Evolutionary conservation across 2,113 vertebrate species (phyloP), one percentile per base, ranked within the genome.

Genomic region (Hippocampus zosterae): DNA sequence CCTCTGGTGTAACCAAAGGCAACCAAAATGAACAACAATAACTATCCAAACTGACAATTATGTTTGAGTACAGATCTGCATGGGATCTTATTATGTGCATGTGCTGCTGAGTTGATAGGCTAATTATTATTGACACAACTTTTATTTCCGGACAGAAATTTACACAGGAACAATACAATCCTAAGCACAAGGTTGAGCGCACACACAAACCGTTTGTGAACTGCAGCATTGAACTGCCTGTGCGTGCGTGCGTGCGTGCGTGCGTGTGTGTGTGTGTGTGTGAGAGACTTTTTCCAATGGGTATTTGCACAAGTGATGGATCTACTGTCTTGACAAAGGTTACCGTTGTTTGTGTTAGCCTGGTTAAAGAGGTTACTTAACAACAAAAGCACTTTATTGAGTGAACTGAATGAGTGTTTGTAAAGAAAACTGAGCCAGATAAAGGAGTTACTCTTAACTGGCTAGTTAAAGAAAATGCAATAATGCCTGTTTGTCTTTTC

Each of bases 381-480:
- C 48, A 25, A 60, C 57, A 3, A 79, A 88, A 80, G 91, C 92
- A 92, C 92, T 92, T 92, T 93, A 92, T 85, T 85, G 71, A 84
- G 84, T 82, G 61, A 85, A 79, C 77, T 80, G 74, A 75, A 71
- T 16, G 27, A 60, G 63, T 16, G 16, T 40, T 40, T 62, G 11
- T 23, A 23, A 44, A 41, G 33, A 65, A 65, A 65, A 46, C 42
- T 44, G n/a, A 23, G 62, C 40, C 37, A 41, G 21, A 64, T 9
- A 46, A 46, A 46, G 29, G 57, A 60, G 23, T 46, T 16, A 65
- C 7, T 46, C 23, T 25, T 42, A 18, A 48, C n/a, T 65, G 23
- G 63, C 63, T 65, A 16, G 42, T 25, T 65, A 42, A 65, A 46
- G n/a, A 65, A 65, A 46, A 16, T 16, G 63, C 63, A 65, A 65